A percentile compares a stretch with the other conserved stretches of the same genome.
Evolutionary conservation across 2,113 vertebrate species (phyloP).

Genomic region (Barnardius zonarius): DNA sequence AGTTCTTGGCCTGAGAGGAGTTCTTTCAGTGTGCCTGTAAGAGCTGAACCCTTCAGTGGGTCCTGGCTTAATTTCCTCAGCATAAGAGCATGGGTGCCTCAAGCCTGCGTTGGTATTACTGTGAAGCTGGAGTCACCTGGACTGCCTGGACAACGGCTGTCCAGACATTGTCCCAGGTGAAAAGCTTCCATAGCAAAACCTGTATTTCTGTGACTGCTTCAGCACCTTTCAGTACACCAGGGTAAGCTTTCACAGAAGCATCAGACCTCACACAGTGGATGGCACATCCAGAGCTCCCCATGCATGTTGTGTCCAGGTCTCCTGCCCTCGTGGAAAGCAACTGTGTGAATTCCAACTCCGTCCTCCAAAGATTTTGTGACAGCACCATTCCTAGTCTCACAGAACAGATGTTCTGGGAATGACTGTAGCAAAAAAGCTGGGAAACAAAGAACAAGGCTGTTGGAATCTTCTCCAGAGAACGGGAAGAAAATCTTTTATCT

Average conservation of each 20-base stretch:
- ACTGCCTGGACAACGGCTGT: neutral
- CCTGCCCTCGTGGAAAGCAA: neutral
- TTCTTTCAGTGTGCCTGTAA: neutral
- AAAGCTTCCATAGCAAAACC: neutral
- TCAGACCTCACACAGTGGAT: neutral
- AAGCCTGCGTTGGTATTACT: rapidly evolving
- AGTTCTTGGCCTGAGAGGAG: neutral
- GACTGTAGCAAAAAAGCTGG: neutral
- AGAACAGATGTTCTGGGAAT: neutral
- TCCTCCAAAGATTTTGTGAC: neutral
- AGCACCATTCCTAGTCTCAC: neutral
- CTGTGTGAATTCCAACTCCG: neutral
- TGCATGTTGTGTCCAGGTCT: neutral
- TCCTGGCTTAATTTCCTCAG: neutral
- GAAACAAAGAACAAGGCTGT: neutral
- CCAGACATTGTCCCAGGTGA: neutral
- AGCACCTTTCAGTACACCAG: neutral
- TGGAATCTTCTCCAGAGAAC: neutral
- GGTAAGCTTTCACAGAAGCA: neutral
- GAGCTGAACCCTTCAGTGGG: neutral
- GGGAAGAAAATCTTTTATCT: slow-evolving; percentile 37
- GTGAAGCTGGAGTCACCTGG: neutral
- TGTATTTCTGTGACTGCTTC: neutral
- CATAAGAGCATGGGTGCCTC: neutral
- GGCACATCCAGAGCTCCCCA: neutral